phyloP scores from a whole-genome alignment of 1,140 invertebrate genomes.

The Branchinecta lynchi region DNA sequence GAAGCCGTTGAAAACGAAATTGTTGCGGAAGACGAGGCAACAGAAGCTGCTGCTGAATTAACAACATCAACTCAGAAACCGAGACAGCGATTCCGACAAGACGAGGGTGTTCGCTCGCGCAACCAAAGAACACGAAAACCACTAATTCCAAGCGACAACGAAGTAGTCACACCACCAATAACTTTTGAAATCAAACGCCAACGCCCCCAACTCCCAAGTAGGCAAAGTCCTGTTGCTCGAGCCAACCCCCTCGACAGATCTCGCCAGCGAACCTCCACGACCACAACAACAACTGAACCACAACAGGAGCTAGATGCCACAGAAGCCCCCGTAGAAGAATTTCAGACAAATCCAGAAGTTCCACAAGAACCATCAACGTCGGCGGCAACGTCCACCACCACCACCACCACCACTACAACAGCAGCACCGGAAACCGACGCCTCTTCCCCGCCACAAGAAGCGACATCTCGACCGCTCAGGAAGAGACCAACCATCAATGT shows the following conservation, averaged over 20 bases:
- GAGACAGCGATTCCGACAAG: neutral
- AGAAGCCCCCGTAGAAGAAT: neutral
- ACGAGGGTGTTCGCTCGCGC: neutral
- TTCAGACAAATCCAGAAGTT: no score
- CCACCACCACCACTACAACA: no score
- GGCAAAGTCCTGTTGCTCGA: neutral
- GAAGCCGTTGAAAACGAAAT: no score
- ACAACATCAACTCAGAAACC: neutral
- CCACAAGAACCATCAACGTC: no score
- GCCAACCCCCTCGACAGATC: neutral
- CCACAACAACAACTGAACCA: neutral
- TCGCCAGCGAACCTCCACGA: neutral
- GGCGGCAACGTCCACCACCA: no score
- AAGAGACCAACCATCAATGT: neutral
- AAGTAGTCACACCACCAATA: neutral
- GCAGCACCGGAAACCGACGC: no score
- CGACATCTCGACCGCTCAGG: neutral
- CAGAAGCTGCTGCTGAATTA: no score
- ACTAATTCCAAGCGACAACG: neutral
- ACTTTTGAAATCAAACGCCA: constrained; percentile 4
- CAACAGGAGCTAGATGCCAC: neutral
- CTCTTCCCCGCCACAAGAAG: neutral
- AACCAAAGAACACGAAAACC: neutral
- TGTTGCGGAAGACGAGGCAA: no score
- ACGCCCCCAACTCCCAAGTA: neutral